Base-by-base conservation (phyloP, 2,888 invertebrate genomes). In the Conchocele bisecta region DNA sequence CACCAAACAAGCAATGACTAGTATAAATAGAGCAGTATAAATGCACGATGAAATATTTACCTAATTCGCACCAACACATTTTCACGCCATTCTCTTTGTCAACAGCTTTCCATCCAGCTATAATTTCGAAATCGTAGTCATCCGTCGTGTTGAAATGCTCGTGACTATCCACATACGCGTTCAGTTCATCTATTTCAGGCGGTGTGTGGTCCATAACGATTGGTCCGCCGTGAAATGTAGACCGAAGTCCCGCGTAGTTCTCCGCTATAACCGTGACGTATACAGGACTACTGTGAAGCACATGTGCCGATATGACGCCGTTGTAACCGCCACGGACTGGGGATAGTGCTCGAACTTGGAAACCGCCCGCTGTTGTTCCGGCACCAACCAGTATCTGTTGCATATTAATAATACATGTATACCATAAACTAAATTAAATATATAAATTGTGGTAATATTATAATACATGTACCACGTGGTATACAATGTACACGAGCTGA, bases 291-390 rank as follows among this genome's bases (percentile, higher is more conserved):
- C 60, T 65, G 39, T 72, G 72, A 17, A 61, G 61, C 13, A 50
- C 50, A 35, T 64, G 22, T 20, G 61, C 46, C 9, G 56, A 26
- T 13, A 72, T 31, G 9, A 51, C 26, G 7, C 53, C 33, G 29
- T 64, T 60, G 46, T 54, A 46, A 29, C 48, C 53, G 28, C 42
- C 39, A n/a, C 56, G 35, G 15, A 69, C 61, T 2, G 58, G 35
- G 5, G 48, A 53, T 26, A 70, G 58, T 15, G 70, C 61, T 11
- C 24, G 53, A 11, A 78, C 53, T 46, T 78, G 75, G 26, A 61
- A 63, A 22, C 78, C 75, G 11, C 56, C 58, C 11, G 22, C 13
- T 11, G 68, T 75, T 5, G 74, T 78, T 37, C 78, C 78, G 13
- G 57, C 29, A 1, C 78, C 78, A 7, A 75, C 11, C 46, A 48